Evolutionary conservation across 2,113 vertebrate genomes (phyloP).

Genomic region (Mormyrus lacerda): DNA sequence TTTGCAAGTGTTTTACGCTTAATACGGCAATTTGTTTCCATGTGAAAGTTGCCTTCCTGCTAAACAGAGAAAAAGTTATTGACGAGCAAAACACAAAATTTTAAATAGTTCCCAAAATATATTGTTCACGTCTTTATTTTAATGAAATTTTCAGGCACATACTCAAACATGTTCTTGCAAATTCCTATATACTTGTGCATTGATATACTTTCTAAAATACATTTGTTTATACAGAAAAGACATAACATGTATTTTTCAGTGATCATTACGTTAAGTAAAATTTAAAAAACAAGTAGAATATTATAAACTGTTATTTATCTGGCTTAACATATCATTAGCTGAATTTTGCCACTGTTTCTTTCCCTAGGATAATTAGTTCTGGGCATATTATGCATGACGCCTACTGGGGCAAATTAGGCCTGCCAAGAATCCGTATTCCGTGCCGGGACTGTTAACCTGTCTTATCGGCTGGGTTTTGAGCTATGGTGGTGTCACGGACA

Average conservation of each 20-base stretch:
- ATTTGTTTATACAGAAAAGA: not conserved
- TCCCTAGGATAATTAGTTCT: not conserved
- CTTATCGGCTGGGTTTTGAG: not conserved
- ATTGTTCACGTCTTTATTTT: slow-evolving; percentile 1
- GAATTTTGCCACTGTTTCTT: not conserved
- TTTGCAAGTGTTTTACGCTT: not conserved
- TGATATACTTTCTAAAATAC: not conserved
- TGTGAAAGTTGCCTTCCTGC: not conserved
- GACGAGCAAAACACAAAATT: not conserved
- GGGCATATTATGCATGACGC: not conserved
- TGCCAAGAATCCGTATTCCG: not conserved
- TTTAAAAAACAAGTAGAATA: not conserved
- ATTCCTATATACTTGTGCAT: not conserved
- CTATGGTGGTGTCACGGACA: not conserved
- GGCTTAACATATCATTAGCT: not conserved
- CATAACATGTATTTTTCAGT: not conserved
- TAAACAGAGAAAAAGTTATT: not conserved
- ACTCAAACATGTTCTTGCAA: not conserved
- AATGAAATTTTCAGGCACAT: not conserved
- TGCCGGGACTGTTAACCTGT: slow-evolving; percentile 1
- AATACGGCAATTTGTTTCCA: not conserved
- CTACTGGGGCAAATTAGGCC: not conserved
- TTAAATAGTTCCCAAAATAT: not conserved
- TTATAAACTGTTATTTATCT: slow-evolving; percentile 1
- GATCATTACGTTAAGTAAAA: not conserved